Conservation (phyloP, 2,797 vertebrate species). For the Peromyscus aztecus region DNA sequence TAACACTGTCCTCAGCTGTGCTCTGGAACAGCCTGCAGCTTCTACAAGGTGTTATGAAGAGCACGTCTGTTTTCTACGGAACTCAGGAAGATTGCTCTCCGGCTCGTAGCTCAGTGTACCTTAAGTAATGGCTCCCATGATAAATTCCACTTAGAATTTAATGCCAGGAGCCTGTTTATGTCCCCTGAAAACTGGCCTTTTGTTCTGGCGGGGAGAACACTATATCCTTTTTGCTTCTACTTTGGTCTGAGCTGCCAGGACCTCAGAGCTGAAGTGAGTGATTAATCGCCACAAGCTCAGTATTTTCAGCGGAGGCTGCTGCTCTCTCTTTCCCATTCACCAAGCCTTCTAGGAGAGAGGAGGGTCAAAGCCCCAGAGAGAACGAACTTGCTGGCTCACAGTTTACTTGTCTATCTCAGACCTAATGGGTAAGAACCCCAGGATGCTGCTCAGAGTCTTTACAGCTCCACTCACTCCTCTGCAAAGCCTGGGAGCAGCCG, state of each 20-base stretch:
- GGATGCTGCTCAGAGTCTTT: neutral
- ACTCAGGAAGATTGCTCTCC: neutral
- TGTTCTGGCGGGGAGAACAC: conserved; percentile 70
- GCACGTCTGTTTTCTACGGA: neutral
- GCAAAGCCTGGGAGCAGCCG: neutral
- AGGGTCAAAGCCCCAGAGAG: neutral
- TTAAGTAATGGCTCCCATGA: conserved; percentile 60
- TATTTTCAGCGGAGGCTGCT: conserved; percentile 23
- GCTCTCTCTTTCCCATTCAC: conserved; percentile 35
- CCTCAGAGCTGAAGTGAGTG: conserved; percentile 71
- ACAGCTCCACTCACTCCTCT: neutral
- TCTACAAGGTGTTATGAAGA: conserved; percentile 10
- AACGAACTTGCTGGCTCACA: neutral
- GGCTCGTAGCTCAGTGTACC: conserved; percentile 22
- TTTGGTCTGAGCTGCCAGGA: conserved; percentile 71
- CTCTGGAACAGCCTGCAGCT: neutral
- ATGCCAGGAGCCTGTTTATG: conserved; percentile 57
- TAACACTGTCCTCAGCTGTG: neutral
- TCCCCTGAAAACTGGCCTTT: conserved; percentile 72
- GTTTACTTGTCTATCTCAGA: neutral
- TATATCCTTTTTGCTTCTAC: conserved; percentile 66
- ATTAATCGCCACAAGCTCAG: conserved; percentile 53
- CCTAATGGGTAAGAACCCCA: neutral
- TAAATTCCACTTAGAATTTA: conserved; percentile 48
- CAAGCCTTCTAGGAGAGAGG: neutral